Evolutionary conservation across 2,888 invertebrate genomes (phyloP), one percentile per base, ranked within the genome.

Genomic region (Cremastinae sp.): DNA sequence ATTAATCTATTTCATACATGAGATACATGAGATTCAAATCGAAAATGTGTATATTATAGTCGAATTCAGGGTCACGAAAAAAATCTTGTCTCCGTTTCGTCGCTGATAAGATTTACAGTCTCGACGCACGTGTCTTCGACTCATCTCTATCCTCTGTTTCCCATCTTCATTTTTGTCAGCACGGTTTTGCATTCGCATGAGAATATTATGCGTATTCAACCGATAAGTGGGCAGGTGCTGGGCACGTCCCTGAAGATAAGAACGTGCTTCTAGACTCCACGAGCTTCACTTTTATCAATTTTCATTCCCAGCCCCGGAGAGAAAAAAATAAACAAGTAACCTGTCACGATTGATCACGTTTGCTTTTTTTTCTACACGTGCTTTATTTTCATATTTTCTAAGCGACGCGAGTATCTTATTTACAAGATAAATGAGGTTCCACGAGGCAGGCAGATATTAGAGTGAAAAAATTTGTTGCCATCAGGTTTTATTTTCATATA

Each of bases 191-290:
- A 18, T 47, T 71, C 70, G 45, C 77, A 79, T 78, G 61, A 55
- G 66, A 59, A 35, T 35, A 55, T 65, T 47, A 58, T 64, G 37
- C 72, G 51, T 56, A 39, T 45, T 35, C 16, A 18, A 55, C 18
- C n/a, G 55, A 22, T 28, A 51, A 12, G 62, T 41, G 56, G 68
- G 47, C 78, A 74, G 78, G 71, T 74, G 74, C 35, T 53, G 66
- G 78, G 71, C 78, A 78, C 71, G 78, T 71, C 71, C 65, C 51
- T 45, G 20, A 51, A 74, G 78, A 78, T 78, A 78, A 78, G 68
- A 62, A 75, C 72, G 56, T 73, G 75, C 75, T 5, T 28, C 28
- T 2, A 28, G 5, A 14, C 47, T 47, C 18, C 10, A 47, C 10
- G 18, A 16, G 47, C 18, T 7, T 47, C 47, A 16, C 10, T 47